These are phyloP conservation scores for Pristionchus pacificus DNA, from an alignment of 1,140 invertebrate species.

Conservation along the genomic window DNA sequence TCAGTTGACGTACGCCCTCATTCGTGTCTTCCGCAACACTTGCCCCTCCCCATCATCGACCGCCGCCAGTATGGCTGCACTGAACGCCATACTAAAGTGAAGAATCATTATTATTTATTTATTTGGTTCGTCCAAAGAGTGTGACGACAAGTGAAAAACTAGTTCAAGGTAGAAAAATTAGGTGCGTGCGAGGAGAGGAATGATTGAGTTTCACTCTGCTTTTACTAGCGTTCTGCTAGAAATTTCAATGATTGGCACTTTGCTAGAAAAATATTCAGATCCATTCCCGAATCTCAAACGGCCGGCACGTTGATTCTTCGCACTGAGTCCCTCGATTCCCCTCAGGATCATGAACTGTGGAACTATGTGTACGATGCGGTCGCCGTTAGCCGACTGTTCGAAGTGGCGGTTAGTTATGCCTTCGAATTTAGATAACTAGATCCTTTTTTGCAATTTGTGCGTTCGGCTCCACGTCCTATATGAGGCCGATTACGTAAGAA, in stretches of 20 bases:
- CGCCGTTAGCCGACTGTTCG: constrained; percentile 7
- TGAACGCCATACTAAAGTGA: constrained; percentile 22
- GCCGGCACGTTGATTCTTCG: constrained; percentile 24
- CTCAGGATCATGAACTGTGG: constrained; percentile 27
- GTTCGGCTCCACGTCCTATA: no score
- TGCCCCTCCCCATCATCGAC: constrained; percentile 14
- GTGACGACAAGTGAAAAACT: no score
- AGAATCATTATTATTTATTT: neutral
- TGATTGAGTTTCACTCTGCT: neutral
- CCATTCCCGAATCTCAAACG: constrained; percentile 27
- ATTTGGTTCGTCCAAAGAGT: no score
- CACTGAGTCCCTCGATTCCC: constrained; percentile 15
- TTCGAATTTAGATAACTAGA: neutral
- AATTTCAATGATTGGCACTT: neutral
- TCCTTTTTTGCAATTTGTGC: no score
- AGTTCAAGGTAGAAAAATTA: no score
- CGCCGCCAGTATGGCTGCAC: constrained; percentile 10
- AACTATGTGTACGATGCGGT: constrained; percentile 26
- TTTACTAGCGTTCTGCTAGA: neutral
- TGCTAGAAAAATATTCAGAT: constrained; percentile 8
- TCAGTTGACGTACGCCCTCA: constrained; percentile 14
- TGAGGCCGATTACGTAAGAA: no score
- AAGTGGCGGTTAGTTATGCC: constrained; percentile 10
- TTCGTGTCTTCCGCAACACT: constrained; percentile 30
- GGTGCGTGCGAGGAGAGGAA: no score